Conservation (phyloP, 2,797 vertebrate species). For the Smutsia gigantea region DNA sequence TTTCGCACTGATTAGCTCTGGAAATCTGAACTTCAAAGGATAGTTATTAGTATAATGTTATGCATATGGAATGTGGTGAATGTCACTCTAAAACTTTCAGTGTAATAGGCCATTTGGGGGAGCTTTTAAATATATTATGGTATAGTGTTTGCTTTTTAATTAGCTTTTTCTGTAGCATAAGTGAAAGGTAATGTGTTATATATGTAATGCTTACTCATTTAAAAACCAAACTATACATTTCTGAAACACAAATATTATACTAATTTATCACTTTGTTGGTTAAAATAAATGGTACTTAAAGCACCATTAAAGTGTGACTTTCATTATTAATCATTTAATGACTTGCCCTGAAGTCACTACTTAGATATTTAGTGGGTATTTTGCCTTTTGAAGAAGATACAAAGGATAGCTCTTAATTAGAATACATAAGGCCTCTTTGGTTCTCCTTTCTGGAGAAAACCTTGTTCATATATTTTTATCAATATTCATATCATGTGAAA, state of each 20-base stretch:
- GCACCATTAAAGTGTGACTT: neutral
- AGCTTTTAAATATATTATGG: constrained; percentile 30
- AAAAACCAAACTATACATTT: constrained; percentile 47
- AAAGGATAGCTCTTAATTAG: neutral
- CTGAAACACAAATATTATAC: constrained; percentile 8
- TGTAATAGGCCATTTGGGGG: neutral
- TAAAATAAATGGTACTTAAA: constrained; percentile 28
- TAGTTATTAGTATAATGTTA: constrained; percentile 46
- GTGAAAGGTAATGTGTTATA: constrained; percentile 16
- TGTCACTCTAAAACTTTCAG: neutral
- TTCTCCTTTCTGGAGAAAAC: neutral
- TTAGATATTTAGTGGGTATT: neutral
- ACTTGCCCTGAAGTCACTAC: neutral
- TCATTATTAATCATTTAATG: constrained; percentile 37
- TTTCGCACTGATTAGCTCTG: constrained; percentile 45
- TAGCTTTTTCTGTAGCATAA: neutral
- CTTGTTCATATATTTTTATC: neutral
- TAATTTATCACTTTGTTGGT: constrained; percentile 54
- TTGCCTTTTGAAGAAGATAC: neutral
- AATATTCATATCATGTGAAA: neutral
- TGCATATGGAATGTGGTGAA: neutral
- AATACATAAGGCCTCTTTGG: neutral
- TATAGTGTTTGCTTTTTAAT: constrained; percentile 48
- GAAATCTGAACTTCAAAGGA: constrained; percentile 32
- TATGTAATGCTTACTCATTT: constrained; percentile 33